phyloP scores from a whole-genome alignment of 2,888 invertebrate genomes.

The Oxyteleia sp. region DNA sequence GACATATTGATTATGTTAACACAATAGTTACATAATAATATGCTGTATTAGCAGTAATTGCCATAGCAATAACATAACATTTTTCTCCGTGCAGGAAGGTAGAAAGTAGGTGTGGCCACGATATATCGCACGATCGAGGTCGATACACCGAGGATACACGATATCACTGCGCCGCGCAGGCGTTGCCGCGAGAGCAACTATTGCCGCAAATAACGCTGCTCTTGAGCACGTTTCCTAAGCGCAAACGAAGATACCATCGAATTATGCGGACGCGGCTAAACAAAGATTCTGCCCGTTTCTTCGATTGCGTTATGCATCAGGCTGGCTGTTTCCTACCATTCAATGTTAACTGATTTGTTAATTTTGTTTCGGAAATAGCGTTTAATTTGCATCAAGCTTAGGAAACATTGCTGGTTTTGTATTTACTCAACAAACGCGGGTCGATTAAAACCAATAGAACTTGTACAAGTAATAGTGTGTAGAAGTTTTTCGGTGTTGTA shows the following conservation, averaged over 20 bases:
- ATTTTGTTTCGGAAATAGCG: constrained; percentile 59
- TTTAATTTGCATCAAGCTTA: constrained; percentile 54
- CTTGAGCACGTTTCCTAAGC: constrained; percentile 57
- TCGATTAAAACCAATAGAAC: too few relatives aligned
- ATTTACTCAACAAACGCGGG: too few relatives aligned
- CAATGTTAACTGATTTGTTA: constrained; percentile 67
- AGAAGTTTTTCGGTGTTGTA: too few relatives aligned
- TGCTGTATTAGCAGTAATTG: too few relatives aligned
- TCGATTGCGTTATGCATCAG: constrained; percentile 42
- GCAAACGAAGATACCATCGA: constrained; percentile 52
- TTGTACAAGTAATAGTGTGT: too few relatives aligned
- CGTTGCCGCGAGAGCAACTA: constrained; percentile 67
- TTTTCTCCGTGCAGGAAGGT: too few relatives aligned
- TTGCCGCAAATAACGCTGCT: constrained; percentile 61
- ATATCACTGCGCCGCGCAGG: constrained; percentile 66
- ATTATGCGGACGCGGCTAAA: too few relatives aligned
- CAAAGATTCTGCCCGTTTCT: constrained; percentile 61
- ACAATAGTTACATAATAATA: too few relatives aligned
- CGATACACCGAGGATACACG: constrained; percentile 76
- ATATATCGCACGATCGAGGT: constrained; percentile 79
- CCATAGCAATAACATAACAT: too few relatives aligned
- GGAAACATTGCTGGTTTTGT: constrained; percentile 24
- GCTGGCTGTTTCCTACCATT: constrained; percentile 45
- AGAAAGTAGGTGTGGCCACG: constrained; percentile 82
- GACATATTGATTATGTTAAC: too few relatives aligned